Percentiles rank a stretch among this genome's conserved stretches.
These are phyloP conservation scores for Galeruca laticollis DNA, from an alignment of 2,888 invertebrate species.

Conservation along the genomic window DNA sequence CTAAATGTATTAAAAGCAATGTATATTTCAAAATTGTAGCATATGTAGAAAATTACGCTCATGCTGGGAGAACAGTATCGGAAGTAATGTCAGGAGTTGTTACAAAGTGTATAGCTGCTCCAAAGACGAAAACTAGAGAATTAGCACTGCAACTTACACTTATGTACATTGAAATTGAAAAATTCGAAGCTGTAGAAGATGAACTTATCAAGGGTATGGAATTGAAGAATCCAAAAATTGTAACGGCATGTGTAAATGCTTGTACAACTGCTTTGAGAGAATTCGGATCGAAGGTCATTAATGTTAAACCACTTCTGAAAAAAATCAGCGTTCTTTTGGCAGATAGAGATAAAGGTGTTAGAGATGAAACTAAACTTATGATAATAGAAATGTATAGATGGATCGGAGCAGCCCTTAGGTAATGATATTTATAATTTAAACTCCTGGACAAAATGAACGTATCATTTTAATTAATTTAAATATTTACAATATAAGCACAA, in stretches of 20 bases:
- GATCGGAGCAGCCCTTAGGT: slow-evolving; percentile 64
- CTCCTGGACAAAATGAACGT: not conserved
- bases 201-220: slow-evolving; percentile 94
- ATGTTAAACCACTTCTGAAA: slow-evolving; percentile 89
- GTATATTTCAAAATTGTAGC: slow-evolving; percentile 62
- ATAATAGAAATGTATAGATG: slow-evolving; percentile 92
- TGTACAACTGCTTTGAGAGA: slow-evolving; percentile 84
- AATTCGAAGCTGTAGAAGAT: slow-evolving; percentile 89
- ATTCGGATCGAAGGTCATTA: slow-evolving; percentile 93
- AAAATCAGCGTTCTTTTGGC: slow-evolving; percentile 86
- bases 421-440: slow-evolving; percentile 28
- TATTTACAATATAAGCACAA: no score
- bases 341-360: slow-evolving; percentile 90
- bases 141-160: slow-evolving; percentile 88
- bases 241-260: slow-evolving; percentile 84
- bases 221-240: slow-evolving; percentile 96
- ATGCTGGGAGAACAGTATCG: slow-evolving; percentile 87
- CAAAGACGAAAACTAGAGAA: slow-evolving; percentile 92
- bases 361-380: slow-evolving; percentile 92
- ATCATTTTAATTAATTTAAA: no score
- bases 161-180: slow-evolving; percentile 97
- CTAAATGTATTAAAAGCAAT: not conserved
- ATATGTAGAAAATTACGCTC: slow-evolving; percentile 90
- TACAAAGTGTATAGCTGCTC: slow-evolving; percentile 92
- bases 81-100: slow-evolving; percentile 86